Evolutionary conservation across 2,888 invertebrate genomes (phyloP), one percentile per base, ranked within the genome.

Genomic region (Harmothoe impar): DNA sequence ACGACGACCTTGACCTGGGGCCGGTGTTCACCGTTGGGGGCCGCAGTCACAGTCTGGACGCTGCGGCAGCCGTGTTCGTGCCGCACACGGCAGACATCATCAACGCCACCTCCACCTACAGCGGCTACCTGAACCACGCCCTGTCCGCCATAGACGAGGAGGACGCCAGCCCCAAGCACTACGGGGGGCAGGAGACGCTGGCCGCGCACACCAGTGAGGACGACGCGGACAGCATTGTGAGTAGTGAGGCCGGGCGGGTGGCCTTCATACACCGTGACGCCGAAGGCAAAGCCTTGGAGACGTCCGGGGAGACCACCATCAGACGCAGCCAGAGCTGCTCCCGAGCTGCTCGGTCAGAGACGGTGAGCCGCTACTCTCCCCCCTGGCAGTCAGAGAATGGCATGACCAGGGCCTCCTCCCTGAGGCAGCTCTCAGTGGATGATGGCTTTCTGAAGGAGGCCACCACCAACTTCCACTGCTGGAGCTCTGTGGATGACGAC

Each of bases 21-120:
- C 43, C 43, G 5, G 23, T 62, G 31, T 29, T 29, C 72, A 72
- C 20, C 72, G 15, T n/a, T 3, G n/a, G 15, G 23, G n/a, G 62
- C 72, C 15, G 25, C 72, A n/a, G 15, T 29, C 72, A 72, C 72
- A n/a, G n/a, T 72, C 25, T 84, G 3, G 84, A 43, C 10, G 84
- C 43, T 1, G 84, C 84, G 3, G 84, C 84, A 1, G 84, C 43
- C 7, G 25, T 84, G 5, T 12, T 84, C 7, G 84, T 84, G 15
- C 84, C 84, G 3, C 33, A 84, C 20, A 84, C 84, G 3, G 84
- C 84, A 84, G 84, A 84, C 29, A 84, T 84, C 43, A 84, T 84
- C 7, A 84, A 84, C 29, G 84, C 51, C n/a, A 84, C 84, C 43
- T 84, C 84, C 51, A 72, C 72, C 31, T 25, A 7, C 62, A 62